Evolutionary conservation across 2,888 invertebrate species (phyloP).

Genomic region (Netelia inedita): DNA sequence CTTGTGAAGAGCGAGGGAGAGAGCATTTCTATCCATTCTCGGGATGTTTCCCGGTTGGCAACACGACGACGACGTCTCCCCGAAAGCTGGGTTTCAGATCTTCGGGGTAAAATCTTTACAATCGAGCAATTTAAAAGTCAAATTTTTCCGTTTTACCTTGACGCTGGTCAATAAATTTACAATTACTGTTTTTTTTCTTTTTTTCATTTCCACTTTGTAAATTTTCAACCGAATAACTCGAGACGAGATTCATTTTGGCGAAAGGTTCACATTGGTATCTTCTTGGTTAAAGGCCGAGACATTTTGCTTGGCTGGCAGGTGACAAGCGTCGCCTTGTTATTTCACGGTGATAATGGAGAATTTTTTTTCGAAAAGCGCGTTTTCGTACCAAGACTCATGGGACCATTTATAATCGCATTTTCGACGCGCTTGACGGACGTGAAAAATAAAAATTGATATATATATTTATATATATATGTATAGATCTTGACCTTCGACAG

Average conservation of each 20-base stretch:
- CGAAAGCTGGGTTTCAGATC: neutral
- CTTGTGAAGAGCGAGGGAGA: neutral
- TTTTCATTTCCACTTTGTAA: neutral
- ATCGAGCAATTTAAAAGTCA: too few species aligned
- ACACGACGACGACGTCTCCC: conserved; percentile 34
- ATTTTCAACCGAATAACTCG: too few species aligned
- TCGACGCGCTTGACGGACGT: conserved; percentile 49
- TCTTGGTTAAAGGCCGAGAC: neutral
- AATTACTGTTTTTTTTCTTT: too few species aligned
- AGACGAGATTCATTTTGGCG: too few species aligned
- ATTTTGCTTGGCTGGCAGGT: conserved; percentile 38
- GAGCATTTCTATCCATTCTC: conserved; percentile 15
- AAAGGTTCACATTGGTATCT: too few species aligned
- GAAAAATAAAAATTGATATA: conserved; percentile 47
- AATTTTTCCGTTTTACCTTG: too few species aligned
- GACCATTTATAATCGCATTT: conserved; percentile 60
- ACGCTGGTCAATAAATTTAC: too few species aligned
- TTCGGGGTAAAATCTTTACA: too few species aligned
- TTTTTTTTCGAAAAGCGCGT: conserved; percentile 3
- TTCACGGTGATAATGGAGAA: conserved; percentile 58
- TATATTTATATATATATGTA: conserved; percentile 15
- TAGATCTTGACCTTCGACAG: conserved; percentile 42
- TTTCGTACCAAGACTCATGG: neutral
- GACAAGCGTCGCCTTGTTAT: conserved; percentile 47
- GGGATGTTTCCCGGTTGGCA: conserved; percentile 62